Percentiles rank a stretch among this genome's conserved stretches.
These are phyloP conservation scores for Spodoptera littoralis DNA, from an alignment of 2,888 invertebrate species.

Conservation along the genomic window DNA sequence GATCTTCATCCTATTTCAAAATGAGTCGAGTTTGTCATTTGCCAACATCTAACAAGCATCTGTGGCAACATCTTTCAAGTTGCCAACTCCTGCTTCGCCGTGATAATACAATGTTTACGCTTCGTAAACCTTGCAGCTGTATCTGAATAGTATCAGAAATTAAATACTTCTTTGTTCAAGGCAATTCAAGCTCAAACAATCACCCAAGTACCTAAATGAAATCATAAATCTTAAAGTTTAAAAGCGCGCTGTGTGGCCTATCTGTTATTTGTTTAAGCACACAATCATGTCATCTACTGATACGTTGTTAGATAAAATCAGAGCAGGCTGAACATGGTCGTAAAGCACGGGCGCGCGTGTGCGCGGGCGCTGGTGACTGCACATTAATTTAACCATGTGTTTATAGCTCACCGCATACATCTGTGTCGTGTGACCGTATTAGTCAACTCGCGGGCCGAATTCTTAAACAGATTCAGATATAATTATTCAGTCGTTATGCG, in stretches of 20 bases:
- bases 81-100: not conserved
- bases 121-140: slow-evolving; percentile 14
- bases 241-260: slow-evolving; percentile 4
- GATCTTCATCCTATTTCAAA: slow-evolving; percentile 44
- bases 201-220: not conserved
- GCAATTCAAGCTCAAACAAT: slow-evolving; percentile 20
- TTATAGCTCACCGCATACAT: slow-evolving; percentile 45
- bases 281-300: slow-evolving; percentile 42
- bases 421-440: slow-evolving; percentile 56
- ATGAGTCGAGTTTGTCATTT: slow-evolving; percentile 34
- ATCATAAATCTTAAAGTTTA: not conserved
- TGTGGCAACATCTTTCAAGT: slow-evolving; percentile 16
- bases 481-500: slow-evolving; percentile 56
- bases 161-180: not conserved
- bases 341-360: slow-evolving; percentile 19
- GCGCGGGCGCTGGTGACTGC: slow-evolving; percentile 26
- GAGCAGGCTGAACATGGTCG: slow-evolving; percentile 24
- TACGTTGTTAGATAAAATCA: slow-evolving; percentile 48
- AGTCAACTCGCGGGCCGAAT: slow-evolving; percentile 53
- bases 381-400: slow-evolving; percentile 47
- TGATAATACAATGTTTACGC: slow-evolving; percentile 27
- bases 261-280: slow-evolving; percentile 13
- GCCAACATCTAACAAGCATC: slow-evolving; percentile 10
- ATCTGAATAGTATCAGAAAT: slow-evolving; percentile 8
- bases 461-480: slow-evolving; percentile 60